Evolutionary conservation across 2,888 invertebrate species (phyloP), one percentile per base, ranked within the genome.

Genomic region (Muscina levida): DNA sequence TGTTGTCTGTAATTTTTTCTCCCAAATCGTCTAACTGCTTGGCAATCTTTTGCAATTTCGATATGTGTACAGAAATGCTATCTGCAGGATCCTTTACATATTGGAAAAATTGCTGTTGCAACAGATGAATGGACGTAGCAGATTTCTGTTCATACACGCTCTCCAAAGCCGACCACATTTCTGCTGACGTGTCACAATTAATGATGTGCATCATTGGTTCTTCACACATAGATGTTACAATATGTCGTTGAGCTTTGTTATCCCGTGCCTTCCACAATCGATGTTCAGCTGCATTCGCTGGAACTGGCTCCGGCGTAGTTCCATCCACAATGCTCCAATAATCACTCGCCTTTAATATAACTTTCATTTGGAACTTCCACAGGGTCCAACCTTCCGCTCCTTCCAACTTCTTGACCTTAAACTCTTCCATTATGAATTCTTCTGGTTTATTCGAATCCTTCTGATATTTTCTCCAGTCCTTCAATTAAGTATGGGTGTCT

Each of bases 141-240:
- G 86, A 84, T 74, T 87, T 88, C 73, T 87, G 87, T 66, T 89
- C 88, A 73, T 86, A 89, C 0, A 88, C 75, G 15, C 73, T 82
- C 44, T 83, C 75, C 24, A 83, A 37, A 42, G 77, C 72, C 1
- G 62, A 31, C 76, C 75, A 83, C 83, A 84, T 84, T 15, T 72
- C 83, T 15, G 62, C 70, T 0, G 83, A 56, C 46, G 82, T 76
- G 3, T 79, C 71, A 39, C 79, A 84, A 72, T 81, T 84, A 11
- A 84, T 79, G 1, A 83, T 79, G 56, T 83, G 83, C 19, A 83
- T 26, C 72, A 79, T 62, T 17, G 80, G 80, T 44, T 82, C 78
- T 53, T 83, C 78, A 1, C 70, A 82, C 39, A 83, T 79, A 11
- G 79, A 56, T 22, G 65, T 57, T 1, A 71, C 71, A 15, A 48